phyloP scores from a whole-genome alignment of 2,113 vertebrate genomes.

The Glaucidium brasilianum region DNA sequence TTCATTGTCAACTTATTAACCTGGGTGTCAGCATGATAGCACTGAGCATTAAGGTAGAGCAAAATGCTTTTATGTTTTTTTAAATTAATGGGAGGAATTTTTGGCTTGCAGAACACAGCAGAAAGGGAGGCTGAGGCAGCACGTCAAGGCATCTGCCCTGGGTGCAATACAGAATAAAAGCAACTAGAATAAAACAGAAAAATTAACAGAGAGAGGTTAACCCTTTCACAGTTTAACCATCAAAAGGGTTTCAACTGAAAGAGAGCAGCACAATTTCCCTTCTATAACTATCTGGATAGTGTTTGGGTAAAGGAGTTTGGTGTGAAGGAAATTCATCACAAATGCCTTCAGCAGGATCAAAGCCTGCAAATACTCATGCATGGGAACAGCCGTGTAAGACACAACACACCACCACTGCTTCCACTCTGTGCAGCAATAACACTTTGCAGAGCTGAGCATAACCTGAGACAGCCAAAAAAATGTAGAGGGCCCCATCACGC shows the following conservation, averaged over 20 bases:
- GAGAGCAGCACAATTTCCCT: not conserved
- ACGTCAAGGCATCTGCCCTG: not conserved
- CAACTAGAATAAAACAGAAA: not conserved
- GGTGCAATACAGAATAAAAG: not conserved
- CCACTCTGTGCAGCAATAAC: not conserved
- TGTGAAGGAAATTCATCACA: not conserved
- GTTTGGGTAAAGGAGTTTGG: not conserved
- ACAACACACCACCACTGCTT: not conserved
- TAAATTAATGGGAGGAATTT: not conserved
- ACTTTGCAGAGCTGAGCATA: not conserved
- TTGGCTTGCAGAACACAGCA: not conserved
- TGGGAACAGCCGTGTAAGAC: not conserved
- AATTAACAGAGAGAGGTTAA: not conserved
- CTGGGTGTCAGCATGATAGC: not conserved
- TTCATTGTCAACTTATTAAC: not conserved
- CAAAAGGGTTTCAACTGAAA: not conserved
- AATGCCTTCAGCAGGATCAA: not conserved
- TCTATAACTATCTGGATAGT: not conserved
- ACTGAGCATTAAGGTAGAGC: not conserved
- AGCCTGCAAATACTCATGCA: not conserved
- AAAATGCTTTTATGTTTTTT: not conserved
- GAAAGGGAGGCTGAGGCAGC: not conserved
- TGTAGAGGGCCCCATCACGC: rapidly evolving
- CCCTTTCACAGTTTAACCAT: not conserved
- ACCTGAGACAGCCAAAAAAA: not conserved